phyloP scores from a whole-genome alignment of 2,888 invertebrate species.

The Himalopsyche kuldschensis region DNA sequence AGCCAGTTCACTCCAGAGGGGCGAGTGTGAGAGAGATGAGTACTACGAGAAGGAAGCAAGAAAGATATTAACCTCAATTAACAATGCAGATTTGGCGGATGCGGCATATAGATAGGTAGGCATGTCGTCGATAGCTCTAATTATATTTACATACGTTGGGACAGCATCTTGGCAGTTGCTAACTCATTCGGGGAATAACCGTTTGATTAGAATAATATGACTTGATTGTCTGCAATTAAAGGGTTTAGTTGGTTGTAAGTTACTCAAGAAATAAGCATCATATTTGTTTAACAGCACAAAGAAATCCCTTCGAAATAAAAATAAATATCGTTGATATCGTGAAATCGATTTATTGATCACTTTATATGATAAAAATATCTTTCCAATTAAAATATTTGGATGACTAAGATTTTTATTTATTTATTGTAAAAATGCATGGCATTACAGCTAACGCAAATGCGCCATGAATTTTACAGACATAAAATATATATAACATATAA shows the following conservation, averaged over 20 bases:
- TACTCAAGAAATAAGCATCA: neutral
- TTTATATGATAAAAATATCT: too few species aligned
- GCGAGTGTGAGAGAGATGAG: neutral
- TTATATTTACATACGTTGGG: neutral
- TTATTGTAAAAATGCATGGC: too few species aligned
- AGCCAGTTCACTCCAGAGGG: neutral
- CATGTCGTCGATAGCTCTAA: neutral
- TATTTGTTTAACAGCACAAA: too few species aligned
- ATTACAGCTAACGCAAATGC: too few species aligned
- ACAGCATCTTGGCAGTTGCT: neutral
- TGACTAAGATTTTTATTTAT: too few species aligned
- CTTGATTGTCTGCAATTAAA: neutral
- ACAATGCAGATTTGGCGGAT: slow-evolving; percentile 55
- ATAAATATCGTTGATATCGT: too few species aligned
- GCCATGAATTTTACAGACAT: too few species aligned
- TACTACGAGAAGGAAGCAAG: neutral
- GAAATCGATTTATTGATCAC: too few species aligned
- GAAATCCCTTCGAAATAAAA: too few species aligned
- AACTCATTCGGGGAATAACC: neutral
- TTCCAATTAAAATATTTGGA: too few species aligned
- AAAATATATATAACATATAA: too few species aligned
- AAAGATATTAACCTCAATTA: slow-evolving; percentile 46
- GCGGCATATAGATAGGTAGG: slow-evolving; percentile 29
- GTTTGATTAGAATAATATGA: neutral
- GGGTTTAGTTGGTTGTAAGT: neutral